Evolutionary conservation across 2,797 vertebrate genomes (phyloP), one percentile per base, ranked within the genome.

Genomic region (Gymnothorax reevesii): DNA sequence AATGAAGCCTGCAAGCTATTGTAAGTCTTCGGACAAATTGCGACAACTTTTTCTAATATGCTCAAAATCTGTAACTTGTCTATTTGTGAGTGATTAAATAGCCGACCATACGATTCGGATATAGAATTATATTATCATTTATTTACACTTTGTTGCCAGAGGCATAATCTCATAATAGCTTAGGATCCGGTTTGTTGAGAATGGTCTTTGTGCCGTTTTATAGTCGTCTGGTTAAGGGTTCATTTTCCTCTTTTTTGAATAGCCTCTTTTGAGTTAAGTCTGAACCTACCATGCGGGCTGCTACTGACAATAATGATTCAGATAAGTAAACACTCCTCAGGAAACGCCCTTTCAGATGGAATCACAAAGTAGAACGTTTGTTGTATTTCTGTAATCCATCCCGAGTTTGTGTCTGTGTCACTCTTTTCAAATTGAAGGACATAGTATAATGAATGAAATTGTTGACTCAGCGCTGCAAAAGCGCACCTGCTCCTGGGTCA

Each of bases 301-400:
- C 82, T 82, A 60, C 83, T 77, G 73, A 87, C 83, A 87, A 87
- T 83, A 22, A 54, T 55, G 75, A 79, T 71, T 71, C 60, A 57
- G 64, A 25, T 60, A 59, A 64, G 77, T 80, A 87, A 87, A 87
- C 84, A 85, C 10, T 25, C 57, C 73, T 17, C 83, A 87, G 87
- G 87, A 85, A 87, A 87, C 87, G 87, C 87, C 87, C 83, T 87
- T 85, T 85, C 60, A 82, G 62, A 85, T 77, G 60, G 73, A 83
- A 82, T 84, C 83, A 57, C 42, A 49, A 66, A 71, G 62, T 73
- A 33, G 27, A 84, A 71, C 22, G 60, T 55, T 64, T 73, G 75
- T 87, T 87, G 84, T 87, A 87, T 87, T 62, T 71, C 83, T 62
- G 25, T 87, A 87, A 87, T 87, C 87, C 87, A 49, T 82, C 52